Evolutionary conservation across 2,113 vertebrate species (phyloP).

Genomic region (Chaetodon trifascialis): DNA sequence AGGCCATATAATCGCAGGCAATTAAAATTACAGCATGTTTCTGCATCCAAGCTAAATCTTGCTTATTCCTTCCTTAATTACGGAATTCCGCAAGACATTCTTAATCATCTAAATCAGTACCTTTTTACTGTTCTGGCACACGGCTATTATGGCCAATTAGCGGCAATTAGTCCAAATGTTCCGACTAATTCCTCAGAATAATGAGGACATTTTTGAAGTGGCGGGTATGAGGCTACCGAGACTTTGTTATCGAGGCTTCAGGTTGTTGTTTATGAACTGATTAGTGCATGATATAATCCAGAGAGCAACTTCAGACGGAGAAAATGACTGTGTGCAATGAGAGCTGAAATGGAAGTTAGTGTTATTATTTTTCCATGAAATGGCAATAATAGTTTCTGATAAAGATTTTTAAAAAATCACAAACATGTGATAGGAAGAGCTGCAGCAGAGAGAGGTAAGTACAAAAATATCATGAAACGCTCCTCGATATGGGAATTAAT

Average conservation of each 20-base stretch:
- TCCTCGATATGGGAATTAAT: background rate
- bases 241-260: constrained; percentile 66
- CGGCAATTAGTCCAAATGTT: constrained; percentile 82
- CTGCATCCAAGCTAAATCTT: constrained; percentile 64
- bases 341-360: constrained; percentile 2
- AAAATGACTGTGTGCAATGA: constrained; percentile 18
- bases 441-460: too few species aligned
- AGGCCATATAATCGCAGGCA: constrained; percentile 72
- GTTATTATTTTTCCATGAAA: background rate
- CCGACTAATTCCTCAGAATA: constrained; percentile 80
- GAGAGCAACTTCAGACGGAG: constrained; percentile 10
- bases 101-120: constrained; percentile 84
- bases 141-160: constrained; percentile 84
- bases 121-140: constrained; percentile 76
- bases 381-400: background rate
- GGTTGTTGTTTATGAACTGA: constrained; percentile 62
- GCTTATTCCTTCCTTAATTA: constrained; percentile 79
- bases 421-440: too few species aligned
- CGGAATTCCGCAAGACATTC: constrained; percentile 80
- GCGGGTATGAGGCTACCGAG: constrained; percentile 59
- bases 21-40: constrained; percentile 81
- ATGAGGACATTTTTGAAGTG: constrained; percentile 76
- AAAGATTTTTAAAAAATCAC: too few species aligned
- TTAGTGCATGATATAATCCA: constrained; percentile 51
- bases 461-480: background rate